Evolutionary conservation across 1,140 invertebrate genomes (phyloP).

Genomic region (Drosophila aff.): DNA sequence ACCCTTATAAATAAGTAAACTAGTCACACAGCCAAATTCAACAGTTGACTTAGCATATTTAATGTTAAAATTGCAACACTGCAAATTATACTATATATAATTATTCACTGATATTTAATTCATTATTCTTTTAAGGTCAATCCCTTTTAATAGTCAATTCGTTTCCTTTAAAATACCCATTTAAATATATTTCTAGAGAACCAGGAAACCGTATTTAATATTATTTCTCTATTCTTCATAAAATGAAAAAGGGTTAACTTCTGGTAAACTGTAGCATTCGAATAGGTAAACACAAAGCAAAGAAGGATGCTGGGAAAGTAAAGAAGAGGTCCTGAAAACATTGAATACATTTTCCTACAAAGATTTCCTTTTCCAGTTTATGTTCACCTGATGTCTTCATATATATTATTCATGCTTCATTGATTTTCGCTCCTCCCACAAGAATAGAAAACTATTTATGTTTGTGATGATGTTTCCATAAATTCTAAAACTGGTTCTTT

Average conservation of each 20-base stretch:
- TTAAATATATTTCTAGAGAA: too few relatives aligned
- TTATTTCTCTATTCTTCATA: too few relatives aligned
- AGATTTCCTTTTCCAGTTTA: neutral
- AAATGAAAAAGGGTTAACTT: conserved; percentile 3
- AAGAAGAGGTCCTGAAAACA: neutral
- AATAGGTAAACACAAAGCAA: conserved; percentile 2
- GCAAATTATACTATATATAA: too few relatives aligned
- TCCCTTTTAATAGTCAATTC: too few relatives aligned
- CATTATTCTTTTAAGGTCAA: neutral
- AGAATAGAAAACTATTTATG: neutral
- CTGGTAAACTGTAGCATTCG: conserved; percentile 1
- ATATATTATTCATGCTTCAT: neutral
- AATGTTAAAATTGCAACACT: too few relatives aligned
- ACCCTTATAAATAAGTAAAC: too few relatives aligned
- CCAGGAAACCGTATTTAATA: too few relatives aligned
- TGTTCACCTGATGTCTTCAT: neutral
- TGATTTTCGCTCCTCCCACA: neutral
- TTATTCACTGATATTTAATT: too few relatives aligned
- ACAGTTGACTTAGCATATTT: too few relatives aligned
- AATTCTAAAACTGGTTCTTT: neutral
- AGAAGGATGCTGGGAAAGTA: neutral
- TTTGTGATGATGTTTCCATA: neutral
- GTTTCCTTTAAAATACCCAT: too few relatives aligned
- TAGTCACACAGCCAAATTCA: too few relatives aligned
- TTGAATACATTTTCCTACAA: neutral